Conservation (phyloP, 35 echinoderm and acorn worm species). For the Antedon bifida region DNA sequence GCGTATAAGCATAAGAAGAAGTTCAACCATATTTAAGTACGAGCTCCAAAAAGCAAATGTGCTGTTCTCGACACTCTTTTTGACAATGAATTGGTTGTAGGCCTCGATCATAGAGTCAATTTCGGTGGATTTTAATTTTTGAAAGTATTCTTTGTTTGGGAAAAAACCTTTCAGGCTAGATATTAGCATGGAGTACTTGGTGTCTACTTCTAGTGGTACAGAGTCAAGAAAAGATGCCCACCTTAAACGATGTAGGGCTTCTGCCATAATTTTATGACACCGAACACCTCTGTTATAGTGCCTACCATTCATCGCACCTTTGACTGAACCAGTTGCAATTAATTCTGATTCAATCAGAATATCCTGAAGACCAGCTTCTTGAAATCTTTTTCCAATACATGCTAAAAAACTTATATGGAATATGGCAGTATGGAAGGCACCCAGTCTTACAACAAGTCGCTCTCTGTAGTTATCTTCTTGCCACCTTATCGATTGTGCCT, state of each 20-base stretch:
- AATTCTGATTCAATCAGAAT: conserved; percentile 61
- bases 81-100: not conserved
- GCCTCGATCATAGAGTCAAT: not conserved
- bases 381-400: conserved; percentile 52
- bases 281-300: conserved; percentile 51
- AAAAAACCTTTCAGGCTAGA: not conserved
- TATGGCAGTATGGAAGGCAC: conserved; percentile 62
- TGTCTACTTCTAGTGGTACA: conserved; percentile 10
- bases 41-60: conserved; percentile 35
- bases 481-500: conserved; percentile 43
- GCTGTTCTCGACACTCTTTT: not conserved
- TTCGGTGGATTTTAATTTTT: not conserved
- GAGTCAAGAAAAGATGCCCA: conserved; percentile 30
- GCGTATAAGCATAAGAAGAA: conserved; percentile 18
- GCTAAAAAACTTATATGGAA: conserved; percentile 32
- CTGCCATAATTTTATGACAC: conserved; percentile 43
- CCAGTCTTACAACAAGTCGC: conserved; percentile 54
- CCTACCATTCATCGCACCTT: conserved; percentile 58
- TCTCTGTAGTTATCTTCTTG: conserved; percentile 17
- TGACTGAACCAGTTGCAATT: conserved; percentile 44
- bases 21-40: conserved; percentile 39
- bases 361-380: conserved; percentile 56
- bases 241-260: conserved; percentile 38
- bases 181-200: not conserved
- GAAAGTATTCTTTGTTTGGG: not conserved